Evolutionary conservation across 2,113 vertebrate species (phyloP), one percentile per base, ranked within the genome.

Genomic region (Solenodon paradoxus): DNA sequence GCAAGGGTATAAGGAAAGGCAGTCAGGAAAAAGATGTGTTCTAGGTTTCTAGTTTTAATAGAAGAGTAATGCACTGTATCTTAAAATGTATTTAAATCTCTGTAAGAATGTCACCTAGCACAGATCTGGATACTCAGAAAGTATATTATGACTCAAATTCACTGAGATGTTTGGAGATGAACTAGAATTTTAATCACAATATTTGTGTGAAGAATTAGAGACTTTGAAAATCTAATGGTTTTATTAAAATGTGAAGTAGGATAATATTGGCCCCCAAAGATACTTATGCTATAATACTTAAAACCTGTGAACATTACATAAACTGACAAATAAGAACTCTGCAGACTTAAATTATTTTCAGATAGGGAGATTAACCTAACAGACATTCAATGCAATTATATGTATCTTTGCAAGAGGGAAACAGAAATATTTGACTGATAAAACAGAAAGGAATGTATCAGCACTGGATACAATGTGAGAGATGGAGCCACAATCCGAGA

Each of bases 1-100:
- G 0, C n/a, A 26, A 0, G 16, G 17, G 22, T 5, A 15, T 26
- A 40, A 9, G 11, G 28, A 12, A 42, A 32, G 32, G 15, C 8
- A 55, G 20, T 64, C 30, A 61, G 11, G 16, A 0, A 42, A 1
- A 55, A 5, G 8, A 17, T 28, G 12, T 75, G 7, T 40, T 4
- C 63, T 55, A 11, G 40, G 12, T 35, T 57, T 64, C 28, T 59
- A 15, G 9, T 42, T 32, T n/a, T n/a, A n/a, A n/a, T n/a, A 72
- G 35, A 42, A 82, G 8, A 61, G 19, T 45, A 17, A 47, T 1
- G 0, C 13, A 30, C 28, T 92, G 5, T 40, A 42, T 82, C 3
- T n/a, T 78, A 42, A 32, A 42, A 1, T 75, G 22, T 26, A 15
- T 59, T 87, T 80, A 35, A 53, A 11, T 42, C 8, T 26, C 30